phyloP scores from a whole-genome alignment of 2,113 vertebrate genomes.

The Vidua chalybeata region DNA sequence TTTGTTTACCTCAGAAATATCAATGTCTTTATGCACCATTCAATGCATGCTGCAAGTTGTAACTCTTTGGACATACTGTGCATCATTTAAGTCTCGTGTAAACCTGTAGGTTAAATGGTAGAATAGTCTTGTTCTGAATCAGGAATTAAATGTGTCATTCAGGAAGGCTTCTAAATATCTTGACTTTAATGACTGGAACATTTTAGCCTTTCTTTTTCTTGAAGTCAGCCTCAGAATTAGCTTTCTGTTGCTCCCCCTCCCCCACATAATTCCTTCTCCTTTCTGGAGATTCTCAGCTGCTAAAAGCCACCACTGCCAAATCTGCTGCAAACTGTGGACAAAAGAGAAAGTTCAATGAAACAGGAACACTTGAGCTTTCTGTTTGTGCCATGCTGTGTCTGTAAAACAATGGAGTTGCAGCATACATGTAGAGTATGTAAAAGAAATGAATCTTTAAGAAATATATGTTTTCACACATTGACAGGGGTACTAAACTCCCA shows the following conservation, averaged over 20 bases:
- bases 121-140: background rate
- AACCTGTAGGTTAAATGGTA: background rate
- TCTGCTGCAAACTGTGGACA: background rate
- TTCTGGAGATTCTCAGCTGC: background rate
- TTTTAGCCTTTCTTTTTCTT: background rate
- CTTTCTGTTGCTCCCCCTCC: background rate
- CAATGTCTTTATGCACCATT: background rate
- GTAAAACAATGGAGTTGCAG: background rate
- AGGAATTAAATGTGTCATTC: background rate
- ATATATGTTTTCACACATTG: background rate
- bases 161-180: background rate
- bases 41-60: background rate
- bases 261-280: background rate
- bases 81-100: background rate
- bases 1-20: background rate
- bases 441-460: background rate
- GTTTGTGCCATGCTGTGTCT: background rate
- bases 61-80: background rate
- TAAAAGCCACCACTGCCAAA: background rate
- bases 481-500: background rate
- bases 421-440: background rate
- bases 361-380: background rate
- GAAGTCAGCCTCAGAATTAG: background rate
- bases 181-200: background rate
- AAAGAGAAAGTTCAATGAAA: conserved; percentile 1